Conservation (phyloP, 1,140 invertebrate species). For the Akabosia matsudoensis region DNA sequence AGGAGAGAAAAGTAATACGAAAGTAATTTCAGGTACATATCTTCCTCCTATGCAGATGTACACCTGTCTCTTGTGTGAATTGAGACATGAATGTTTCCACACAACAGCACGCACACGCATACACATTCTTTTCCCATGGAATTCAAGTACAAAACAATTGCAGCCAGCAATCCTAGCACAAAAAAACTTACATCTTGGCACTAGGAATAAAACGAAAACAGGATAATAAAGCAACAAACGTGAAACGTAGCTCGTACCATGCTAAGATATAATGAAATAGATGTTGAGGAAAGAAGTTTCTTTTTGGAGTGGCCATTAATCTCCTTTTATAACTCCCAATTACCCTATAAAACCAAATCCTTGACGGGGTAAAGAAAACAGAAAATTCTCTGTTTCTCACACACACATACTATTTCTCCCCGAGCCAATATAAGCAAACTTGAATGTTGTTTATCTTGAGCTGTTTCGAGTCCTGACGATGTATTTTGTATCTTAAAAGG, state of each 20-base stretch:
- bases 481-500: neutral
- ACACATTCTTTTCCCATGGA: no score
- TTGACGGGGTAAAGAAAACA: neutral
- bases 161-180: no score
- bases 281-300: neutral
- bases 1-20: no score
- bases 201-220: no score
- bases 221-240: no score
- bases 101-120: no score
- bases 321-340: conserved; percentile 21
- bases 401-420: no score
- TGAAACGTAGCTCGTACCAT: no score
- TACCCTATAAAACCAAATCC: conserved; percentile 20
- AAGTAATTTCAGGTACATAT: neutral
- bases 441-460: neutral
- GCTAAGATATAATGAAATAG: neutral
- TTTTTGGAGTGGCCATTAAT: conserved; percentile 10
- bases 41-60: no score
- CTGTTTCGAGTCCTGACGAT: neutral
- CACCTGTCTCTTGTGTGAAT: neutral
- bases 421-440: neutral
- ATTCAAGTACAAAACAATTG: no score
- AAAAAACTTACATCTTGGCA: no score
- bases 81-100: neutral
- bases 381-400: no score